Conservation (phyloP, 2,113 vertebrate species). For the Notarius quadriscutis region DNA sequence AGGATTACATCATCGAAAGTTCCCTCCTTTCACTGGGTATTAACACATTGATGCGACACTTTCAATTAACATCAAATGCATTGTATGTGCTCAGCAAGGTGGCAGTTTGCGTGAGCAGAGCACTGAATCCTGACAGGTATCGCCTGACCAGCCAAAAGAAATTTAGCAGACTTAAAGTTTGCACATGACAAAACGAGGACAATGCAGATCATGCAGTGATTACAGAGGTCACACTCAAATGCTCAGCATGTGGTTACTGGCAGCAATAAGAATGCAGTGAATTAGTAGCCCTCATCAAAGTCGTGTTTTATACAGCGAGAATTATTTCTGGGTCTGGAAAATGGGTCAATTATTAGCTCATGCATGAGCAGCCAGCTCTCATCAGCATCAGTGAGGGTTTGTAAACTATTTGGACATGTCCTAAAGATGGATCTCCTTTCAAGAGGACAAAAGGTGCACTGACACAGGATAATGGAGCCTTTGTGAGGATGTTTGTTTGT, state of each 20-base stretch:
- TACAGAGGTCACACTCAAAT: slow-evolving; percentile 46
- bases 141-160: slow-evolving; percentile 22
- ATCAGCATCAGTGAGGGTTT: slow-evolving; percentile 42
- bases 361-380: slow-evolving; percentile 50
- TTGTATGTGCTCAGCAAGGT: background rate
- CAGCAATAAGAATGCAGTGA: slow-evolving; percentile 34
- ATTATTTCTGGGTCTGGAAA: slow-evolving; percentile 59
- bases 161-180: slow-evolving; percentile 35
- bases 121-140: slow-evolving; percentile 29
- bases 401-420: slow-evolving; percentile 50
- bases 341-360: slow-evolving; percentile 65
- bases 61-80: background rate
- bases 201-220: slow-evolving; percentile 24
- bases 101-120: slow-evolving; percentile 19
- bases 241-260: slow-evolving; percentile 55
- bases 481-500: slow-evolving; percentile 61
- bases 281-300: slow-evolving; percentile 53
- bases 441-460: slow-evolving; percentile 37
- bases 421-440: slow-evolving; percentile 41
- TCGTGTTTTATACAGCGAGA: slow-evolving; percentile 56
- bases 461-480: slow-evolving; percentile 46
- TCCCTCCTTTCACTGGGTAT: background rate
- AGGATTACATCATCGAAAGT: slow-evolving; percentile 18
- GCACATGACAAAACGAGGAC: slow-evolving; percentile 47
- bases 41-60: background rate